Conservation (phyloP, 2,113 vertebrate species). For the Hippotragus niger region DNA sequence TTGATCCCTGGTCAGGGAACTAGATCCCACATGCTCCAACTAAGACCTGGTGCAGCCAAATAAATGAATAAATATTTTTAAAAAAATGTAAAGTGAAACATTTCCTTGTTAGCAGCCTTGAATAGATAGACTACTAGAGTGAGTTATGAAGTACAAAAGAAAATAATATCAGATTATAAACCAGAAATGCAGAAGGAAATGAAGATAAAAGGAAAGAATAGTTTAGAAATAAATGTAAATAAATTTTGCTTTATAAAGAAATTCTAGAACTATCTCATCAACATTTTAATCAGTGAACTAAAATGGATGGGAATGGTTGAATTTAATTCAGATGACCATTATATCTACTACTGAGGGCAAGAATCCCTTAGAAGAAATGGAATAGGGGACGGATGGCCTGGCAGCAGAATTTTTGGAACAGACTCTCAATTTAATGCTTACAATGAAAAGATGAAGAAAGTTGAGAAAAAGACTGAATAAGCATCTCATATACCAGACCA, state of each 20-base stretch:
- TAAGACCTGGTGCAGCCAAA: too few relatives aligned
- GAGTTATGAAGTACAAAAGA: not conserved
- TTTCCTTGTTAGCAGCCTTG: not conserved
- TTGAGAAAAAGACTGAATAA: too few relatives aligned
- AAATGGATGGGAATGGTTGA: not conserved
- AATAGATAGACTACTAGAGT: not conserved
- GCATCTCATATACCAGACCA: too few relatives aligned
- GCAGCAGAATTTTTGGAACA: too few relatives aligned
- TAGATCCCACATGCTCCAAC: too few relatives aligned
- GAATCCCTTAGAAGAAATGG: not conserved
- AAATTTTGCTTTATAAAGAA: not conserved
- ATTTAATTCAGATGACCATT: not conserved
- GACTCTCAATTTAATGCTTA: too few relatives aligned
- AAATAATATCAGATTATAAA: not conserved
- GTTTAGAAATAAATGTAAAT: not conserved
- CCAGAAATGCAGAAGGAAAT: not conserved
- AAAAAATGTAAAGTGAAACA: not conserved
- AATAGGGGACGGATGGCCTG: not conserved
- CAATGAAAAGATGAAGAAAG: too few relatives aligned
- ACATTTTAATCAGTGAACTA: not conserved
- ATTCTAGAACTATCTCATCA: not conserved
- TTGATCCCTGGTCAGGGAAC: too few relatives aligned
- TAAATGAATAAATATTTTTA: too few relatives aligned
- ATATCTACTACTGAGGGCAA: not conserved
- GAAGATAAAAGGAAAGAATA: not conserved